Conservation (phyloP, 1,140 invertebrate species). For the Delia radicum region DNA sequence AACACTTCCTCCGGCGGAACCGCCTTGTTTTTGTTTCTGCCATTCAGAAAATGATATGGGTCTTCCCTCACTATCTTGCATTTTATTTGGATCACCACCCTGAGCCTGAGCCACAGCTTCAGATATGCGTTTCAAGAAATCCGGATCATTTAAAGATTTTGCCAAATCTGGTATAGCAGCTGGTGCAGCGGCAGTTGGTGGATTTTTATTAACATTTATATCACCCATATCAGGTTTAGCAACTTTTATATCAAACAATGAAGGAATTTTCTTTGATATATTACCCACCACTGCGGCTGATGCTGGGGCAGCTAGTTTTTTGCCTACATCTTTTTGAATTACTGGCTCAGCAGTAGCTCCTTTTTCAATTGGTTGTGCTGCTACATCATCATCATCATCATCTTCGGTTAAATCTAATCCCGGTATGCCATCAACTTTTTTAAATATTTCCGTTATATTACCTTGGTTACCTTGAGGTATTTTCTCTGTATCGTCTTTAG, state of each 20-base stretch:
- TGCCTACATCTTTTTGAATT: background rate
- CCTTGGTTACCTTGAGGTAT: background rate
- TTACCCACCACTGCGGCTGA: too few species aligned
- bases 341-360: background rate
- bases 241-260: conserved; percentile 38
- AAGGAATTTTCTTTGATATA: conserved; percentile 36
- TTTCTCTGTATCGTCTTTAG: background rate
- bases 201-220: background rate
- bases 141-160: conserved; percentile 43
- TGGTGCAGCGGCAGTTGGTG: background rate
- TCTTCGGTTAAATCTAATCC: conserved; percentile 62
- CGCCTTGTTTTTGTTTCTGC: background rate
- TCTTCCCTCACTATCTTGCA: background rate
- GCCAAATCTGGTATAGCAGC: conserved; percentile 33
- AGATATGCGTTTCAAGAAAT: conserved; percentile 43
- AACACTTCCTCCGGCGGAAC: too few species aligned
- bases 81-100: conserved; percentile 29
- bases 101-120: conserved; percentile 44
- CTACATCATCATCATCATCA: background rate
- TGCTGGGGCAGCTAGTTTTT: background rate
- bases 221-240: conserved; percentile 24
- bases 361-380: background rate
- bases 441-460: conserved; percentile 44
- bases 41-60: background rate
- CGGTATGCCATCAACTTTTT: conserved; percentile 60